A percentile compares a stretch with the other conserved stretches of the same genome.
Conservation (phyloP, 2,797 vertebrate genomes). For the Falco cherrug region DNA sequence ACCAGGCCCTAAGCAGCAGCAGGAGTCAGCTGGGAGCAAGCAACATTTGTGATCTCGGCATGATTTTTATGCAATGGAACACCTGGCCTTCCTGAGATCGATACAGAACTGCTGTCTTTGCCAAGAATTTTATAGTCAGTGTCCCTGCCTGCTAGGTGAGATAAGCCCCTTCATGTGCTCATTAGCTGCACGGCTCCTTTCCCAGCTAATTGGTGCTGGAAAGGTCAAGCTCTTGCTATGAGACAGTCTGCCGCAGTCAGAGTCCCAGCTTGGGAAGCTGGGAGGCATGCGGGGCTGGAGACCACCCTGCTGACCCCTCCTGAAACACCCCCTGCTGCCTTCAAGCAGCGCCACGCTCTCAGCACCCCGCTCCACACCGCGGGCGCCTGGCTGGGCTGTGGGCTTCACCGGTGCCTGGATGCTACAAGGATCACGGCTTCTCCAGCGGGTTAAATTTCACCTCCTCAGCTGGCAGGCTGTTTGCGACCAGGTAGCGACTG, state of each 20-base stretch:
- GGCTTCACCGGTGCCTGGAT: not conserved
- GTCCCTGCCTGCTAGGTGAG: not conserved
- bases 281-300: rapidly evolving
- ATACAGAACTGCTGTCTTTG: not conserved
- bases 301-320: not conserved
- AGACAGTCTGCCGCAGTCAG: not conserved
- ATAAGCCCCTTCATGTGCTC: not conserved
- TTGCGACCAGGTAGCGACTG: not conserved
- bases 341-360: rapidly evolving
- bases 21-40: not conserved
- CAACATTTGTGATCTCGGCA: not conserved
- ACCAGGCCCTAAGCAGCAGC: not conserved
- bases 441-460: not conserved
- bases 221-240: not conserved
- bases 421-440: not conserved
- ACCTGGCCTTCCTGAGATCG: not conserved
- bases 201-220: conserved; percentile 10
- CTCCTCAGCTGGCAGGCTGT: not conserved
- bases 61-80: not conserved
- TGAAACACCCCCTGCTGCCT: not conserved
- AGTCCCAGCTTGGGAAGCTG: not conserved
- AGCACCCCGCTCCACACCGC: rapidly evolving
- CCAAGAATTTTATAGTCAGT: not conserved
- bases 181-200: not conserved
- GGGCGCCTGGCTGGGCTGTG: rapidly evolving